Conservation (phyloP, 2,888 invertebrate species). For the Acrobasis consociella region DNA sequence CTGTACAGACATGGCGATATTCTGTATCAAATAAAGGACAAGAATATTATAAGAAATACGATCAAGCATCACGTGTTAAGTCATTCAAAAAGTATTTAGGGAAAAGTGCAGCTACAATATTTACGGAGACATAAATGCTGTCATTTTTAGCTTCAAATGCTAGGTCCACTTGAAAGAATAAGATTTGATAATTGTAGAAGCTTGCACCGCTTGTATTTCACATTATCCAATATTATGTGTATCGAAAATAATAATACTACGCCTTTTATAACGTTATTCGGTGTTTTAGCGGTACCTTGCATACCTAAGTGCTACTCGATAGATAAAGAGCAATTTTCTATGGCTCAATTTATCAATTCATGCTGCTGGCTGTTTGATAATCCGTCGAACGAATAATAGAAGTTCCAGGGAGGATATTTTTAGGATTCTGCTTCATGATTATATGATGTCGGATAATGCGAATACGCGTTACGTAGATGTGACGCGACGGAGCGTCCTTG, state of each 20-base stretch:
- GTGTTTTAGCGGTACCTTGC: background rate
- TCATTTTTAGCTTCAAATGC: background rate
- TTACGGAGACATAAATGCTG: background rate
- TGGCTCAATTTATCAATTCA: too few species aligned
- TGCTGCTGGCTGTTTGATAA: too few species aligned
- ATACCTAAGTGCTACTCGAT: too few species aligned
- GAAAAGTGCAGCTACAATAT: background rate
- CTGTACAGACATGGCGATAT: too few species aligned
- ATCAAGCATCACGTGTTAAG: background rate
- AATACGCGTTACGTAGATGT: background rate
- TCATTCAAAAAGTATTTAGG: background rate
- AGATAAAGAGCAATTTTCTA: too few species aligned
- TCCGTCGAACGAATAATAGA: background rate
- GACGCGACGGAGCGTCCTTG: conserved; percentile 27
- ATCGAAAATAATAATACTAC: background rate
- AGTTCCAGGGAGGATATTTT: too few species aligned
- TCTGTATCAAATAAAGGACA: too few species aligned
- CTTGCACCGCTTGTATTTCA: background rate
- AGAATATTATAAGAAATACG: too few species aligned
- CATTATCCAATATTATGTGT: background rate
- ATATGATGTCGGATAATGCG: conserved; percentile 9
- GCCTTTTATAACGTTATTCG: background rate
- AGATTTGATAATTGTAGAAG: background rate
- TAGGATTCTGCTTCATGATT: background rate
- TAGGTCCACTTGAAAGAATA: background rate